These are phyloP conservation scores for Hydrozoanthus tunicans DNA, from an alignment of 64 coral and sea anemone genomes.

Conservation along the genomic window DNA sequence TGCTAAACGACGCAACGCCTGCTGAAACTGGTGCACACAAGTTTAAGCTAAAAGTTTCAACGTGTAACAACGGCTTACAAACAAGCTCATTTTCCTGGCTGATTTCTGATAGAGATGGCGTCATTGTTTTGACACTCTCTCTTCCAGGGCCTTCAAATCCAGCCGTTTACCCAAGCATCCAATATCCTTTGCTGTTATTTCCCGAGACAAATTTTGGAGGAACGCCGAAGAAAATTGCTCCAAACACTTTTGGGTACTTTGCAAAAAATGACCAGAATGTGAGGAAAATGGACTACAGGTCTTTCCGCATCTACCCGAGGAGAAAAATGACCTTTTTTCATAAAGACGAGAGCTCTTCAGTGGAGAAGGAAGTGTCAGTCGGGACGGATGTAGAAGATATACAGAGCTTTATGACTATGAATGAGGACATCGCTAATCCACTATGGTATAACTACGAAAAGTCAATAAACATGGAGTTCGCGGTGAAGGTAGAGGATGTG, in stretches of 20 bases:
- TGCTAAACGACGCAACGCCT: no score
- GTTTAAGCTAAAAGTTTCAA: no score
- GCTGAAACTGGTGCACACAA: no score
- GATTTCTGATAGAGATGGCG: background rate
- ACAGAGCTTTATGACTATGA: constrained; percentile 73
- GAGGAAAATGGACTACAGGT: constrained; percentile 68
- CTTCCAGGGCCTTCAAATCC: constrained; percentile 66
- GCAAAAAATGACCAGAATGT: constrained; percentile 79
- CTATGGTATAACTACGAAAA: constrained; percentile 93
- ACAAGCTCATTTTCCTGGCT: no score
- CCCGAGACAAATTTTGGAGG: constrained; percentile 77
- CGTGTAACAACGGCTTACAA: no score
- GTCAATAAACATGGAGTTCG: constrained; percentile 85
- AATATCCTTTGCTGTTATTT: constrained; percentile 88
- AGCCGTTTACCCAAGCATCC: constrained; percentile 59
- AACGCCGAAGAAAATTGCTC: constrained; percentile 68
- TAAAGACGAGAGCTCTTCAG: constrained; percentile 66
- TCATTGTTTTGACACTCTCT: background rate
- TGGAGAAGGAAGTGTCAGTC: constrained; percentile 47
- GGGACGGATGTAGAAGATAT: constrained; percentile 90
- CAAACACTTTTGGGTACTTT: constrained; percentile 69
- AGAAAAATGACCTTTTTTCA: constrained; percentile 84
- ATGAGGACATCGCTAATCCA: constrained; percentile 70
- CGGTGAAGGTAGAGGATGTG: constrained; percentile 75
- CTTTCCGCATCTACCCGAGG: constrained; percentile 77